Evolutionary conservation across 2,113 vertebrate genomes (phyloP), one percentile per base, ranked within the genome.

Genomic region (Mustela nigripes): DNA sequence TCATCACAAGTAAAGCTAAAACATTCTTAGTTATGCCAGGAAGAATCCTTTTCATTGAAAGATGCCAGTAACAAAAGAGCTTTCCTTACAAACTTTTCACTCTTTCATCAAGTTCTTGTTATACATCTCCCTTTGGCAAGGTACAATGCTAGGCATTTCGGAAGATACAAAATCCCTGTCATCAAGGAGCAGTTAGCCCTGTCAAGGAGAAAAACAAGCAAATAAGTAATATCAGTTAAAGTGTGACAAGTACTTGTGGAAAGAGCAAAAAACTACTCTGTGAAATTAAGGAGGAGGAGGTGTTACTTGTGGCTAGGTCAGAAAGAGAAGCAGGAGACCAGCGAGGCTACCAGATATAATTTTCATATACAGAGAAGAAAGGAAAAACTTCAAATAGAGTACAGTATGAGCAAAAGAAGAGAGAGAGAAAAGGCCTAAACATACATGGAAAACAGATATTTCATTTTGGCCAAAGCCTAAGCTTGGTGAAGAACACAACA

Each of bases 1-100:
- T 67, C 78, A 78, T 89, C 80, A n/a, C 84, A n/a, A 48, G 19
- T 7, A 36, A 0, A 36, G 45, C 63, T 92, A 39, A 78, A 81
- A 69, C 18, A 42, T 78, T 91, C 50, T 82, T 56, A 12, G 76
- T 79, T 33, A 36, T 79, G 42, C 63, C n/a, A 71, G 28, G 31
- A 5, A 91, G 9, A 96, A 69, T 22, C 19, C 26, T 71, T 94
- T 73, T 81, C 71, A 91, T 1, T 92, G 16, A 91, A 88, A 95
- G 74, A 81, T 71, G 21, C 36, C 79, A 67, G 14, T 36, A 85
- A 93, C 91, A 94, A 95, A 97, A 92, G 2, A 92, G 50, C 33
- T 84, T 81, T 74, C n/a, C 26, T 95, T 63, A 65, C 11, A 92
- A 36, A 94, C 22, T 78, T 63, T 80, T 45, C 83, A 93, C 45